phyloP scores from a whole-genome alignment of 1,140 invertebrate genomes.

The Arion vulgaris region DNA sequence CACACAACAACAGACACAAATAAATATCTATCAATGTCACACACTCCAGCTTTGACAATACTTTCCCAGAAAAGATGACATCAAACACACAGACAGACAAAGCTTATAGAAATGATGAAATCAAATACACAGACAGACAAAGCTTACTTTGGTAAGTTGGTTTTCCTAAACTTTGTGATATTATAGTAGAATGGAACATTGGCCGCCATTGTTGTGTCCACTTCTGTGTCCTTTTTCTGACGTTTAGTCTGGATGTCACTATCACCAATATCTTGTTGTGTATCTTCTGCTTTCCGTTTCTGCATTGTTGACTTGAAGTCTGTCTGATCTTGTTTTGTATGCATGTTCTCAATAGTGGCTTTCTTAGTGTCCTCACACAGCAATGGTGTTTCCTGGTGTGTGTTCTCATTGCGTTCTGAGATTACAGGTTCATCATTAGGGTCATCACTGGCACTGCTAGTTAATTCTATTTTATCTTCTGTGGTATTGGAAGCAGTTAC shows the following conservation, averaged over 20 bases:
- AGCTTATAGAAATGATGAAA: too few species aligned
- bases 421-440: background rate
- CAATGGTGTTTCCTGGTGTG: background rate
- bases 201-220: background rate
- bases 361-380: background rate
- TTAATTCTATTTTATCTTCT: background rate
- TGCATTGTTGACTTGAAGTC: background rate
- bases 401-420: background rate
- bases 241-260: background rate
- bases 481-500: background rate
- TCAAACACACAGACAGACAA: background rate
- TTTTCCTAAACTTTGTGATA: conserved; percentile 21
- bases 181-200: conserved; percentile 35
- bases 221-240: background rate
- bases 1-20: too few species aligned
- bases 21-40: too few species aligned
- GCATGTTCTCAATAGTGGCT: background rate
- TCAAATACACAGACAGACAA: background rate
- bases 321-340: background rate
- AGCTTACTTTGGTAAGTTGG: conserved; percentile 33
- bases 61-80: too few species aligned
- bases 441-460: background rate
- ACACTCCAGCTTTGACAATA: too few species aligned
- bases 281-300: conserved; percentile 21
- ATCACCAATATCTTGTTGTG: background rate